Evolutionary conservation across 2,113 vertebrate genomes (phyloP), one percentile per base, ranked within the genome.

Genomic region (Cinclus mexicanus): DNA sequence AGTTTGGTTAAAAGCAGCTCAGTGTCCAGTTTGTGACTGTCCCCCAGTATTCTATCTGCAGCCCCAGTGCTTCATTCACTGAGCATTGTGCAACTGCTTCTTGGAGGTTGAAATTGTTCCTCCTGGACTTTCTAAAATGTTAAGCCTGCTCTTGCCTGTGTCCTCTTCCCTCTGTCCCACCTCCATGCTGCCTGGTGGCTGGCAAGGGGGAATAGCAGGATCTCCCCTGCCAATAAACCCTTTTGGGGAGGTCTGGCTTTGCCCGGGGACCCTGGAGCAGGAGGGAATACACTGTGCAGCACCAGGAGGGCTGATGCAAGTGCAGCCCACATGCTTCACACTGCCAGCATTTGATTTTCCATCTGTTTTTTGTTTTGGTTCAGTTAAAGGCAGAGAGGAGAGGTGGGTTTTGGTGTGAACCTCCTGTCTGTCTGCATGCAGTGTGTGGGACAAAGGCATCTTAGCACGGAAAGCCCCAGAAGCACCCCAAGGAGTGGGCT

Each of bases 341-440:
- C 83, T 92, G 83, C 89, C 93, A 96, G 95, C 86, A 52, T 84
- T 94, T 92, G 64, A 71, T 95, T 95, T 89, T 90, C 94, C 94
- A 93, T 94, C 95, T 96, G 96, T 55, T 97, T 95, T 93, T 92
- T 97, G 94, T 96, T 96, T 96, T 93, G 93, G 89, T 94, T 93
- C 53, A 22, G 61, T 89, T 87, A 72, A 83, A 95, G 63, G 74
- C 80, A 68, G 91, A 56, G 86, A 86, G 71, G 79, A 83, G 90
- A 93, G 88, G 94, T 90, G 90, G 94, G 46, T 90, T 93, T 96
- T 88, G 71, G 95, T 93, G 90, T 75, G 96, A 95, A 93, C 67
- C 75, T 86, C 91, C 87, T 89, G 94, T 86, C 89, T 92, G 71
- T 74, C 83, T 92, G 83, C 76, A 9, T 55, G 86, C 3, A 20